Base-by-base conservation (phyloP, 2,888 invertebrate species). In the Palloptera scutellata region DNA sequence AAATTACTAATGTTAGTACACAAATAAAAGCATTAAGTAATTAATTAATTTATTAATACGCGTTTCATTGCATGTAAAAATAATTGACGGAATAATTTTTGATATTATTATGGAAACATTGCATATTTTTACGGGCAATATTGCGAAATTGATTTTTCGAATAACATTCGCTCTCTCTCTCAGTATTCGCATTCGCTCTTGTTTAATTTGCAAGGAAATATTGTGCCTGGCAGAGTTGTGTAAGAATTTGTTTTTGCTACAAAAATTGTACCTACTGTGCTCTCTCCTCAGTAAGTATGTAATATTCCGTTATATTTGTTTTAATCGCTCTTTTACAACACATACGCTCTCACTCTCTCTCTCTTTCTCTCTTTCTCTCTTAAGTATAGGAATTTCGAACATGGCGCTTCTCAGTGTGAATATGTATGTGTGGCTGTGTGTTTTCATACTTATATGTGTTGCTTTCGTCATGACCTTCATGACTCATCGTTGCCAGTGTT, bases 401-500 rank as follows among this genome's bases (percentile, higher is more conserved):
- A 67, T 70, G 67, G 67, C 64, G 61, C 64, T 60, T 20, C 54
- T 60, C 52, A 53, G 41, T 51, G 40, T 55, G 17, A 5, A 40
- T 20, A 52, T 42, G 66, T 55, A 17, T 64, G 66, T 66, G 51
- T 72, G 67, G 12, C 52, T 58, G 41, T 51, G 40, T 57, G 12
- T 8, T 45, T 30, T 51, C 30, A 63, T 60, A 17, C 61, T 64
- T 66, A 45, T 72, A 69, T 67, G 68, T 72, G 70, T 75, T 76
- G 77, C 73, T 77, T 74, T 83, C 82, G 82, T 84, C 84, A 83
- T 83, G 84, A 84, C 84, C 84, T 84, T 84, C 84, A 84, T 84
- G 84, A 84, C 84, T 84, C 84, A 84, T 84, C 84, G 79, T 77
- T 81, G 70, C 68, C 68, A 72, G 72, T 69, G 68, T 70, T 63